Evolutionary conservation across 1,140 invertebrate genomes (phyloP), one percentile per base, ranked within the genome.

Genomic region (Cepaea nemoralis): DNA sequence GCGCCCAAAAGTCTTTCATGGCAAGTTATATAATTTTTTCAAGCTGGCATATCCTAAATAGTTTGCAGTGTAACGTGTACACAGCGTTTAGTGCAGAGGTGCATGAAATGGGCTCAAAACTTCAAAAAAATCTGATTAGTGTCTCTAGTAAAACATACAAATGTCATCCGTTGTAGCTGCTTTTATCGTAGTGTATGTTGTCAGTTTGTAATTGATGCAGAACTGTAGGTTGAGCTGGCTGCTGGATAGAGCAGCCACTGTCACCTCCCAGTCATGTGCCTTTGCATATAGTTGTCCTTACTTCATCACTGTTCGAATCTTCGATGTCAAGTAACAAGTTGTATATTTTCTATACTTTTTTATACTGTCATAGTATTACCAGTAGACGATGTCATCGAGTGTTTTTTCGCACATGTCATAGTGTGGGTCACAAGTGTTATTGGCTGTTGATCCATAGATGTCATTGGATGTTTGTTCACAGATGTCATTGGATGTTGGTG

Each of bases 1-100:
- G 66, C 31, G 76, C 48, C 69, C 76, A 77, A 59, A n/a, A 42
- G 33, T 77, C 48, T 50, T 82, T 78, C 70, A 63, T 73, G 66
- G 50, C 66, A 16, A 33, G 39, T 80, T 55, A 80, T 67, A 73
- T 80, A 81, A 69, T 71, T 75, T n/a, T 45, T 33, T 67, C 74
- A 63, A 59, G 55, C 27, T 73, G 50, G 50, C 63, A 66, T 63
- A 74, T 66, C 59, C 35, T 63, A 42, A 39, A 59, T 22, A 75
- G 16, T 77, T 77, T 77, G 48, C 48, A 50, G 75, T 77, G 75
- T 55, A 77, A 48, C 31, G 31, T 6, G 42, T 33, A 75, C 35
- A 75, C 22, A 24, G 19, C n/a, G 27, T 69, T 70, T 40, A 19
- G 31, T 75, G 73, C 73, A 55, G 73, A 75, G 73, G 73, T 27